These are phyloP conservation scores for Melanotaenia boesemani DNA, from an alignment of 2,797 vertebrate species.

Conservation along the genomic window DNA sequence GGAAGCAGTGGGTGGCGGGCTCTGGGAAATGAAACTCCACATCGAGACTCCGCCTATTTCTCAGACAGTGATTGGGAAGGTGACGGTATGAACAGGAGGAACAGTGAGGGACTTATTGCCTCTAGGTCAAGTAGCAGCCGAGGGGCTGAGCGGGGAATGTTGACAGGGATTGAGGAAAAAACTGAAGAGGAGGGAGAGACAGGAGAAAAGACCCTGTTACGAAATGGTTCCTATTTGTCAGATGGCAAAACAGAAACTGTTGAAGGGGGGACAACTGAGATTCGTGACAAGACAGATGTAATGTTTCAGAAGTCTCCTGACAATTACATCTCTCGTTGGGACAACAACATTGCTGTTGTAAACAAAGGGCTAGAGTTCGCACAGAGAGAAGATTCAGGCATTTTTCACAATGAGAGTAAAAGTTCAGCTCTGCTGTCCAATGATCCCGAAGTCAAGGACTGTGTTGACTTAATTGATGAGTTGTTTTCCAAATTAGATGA, in stretches of 20 bases:
- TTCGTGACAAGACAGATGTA: slow-evolving; percentile 35
- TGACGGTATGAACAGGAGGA: slow-evolving; percentile 79
- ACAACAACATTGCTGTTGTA: slow-evolving; percentile 44
- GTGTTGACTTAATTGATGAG: slow-evolving; percentile 76
- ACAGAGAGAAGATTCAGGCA: slow-evolving; percentile 72
- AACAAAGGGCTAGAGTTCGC: slow-evolving; percentile 57
- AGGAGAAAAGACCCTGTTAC: slow-evolving; percentile 64
- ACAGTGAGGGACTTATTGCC: slow-evolving; percentile 69
- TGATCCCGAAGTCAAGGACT: slow-evolving; percentile 69
- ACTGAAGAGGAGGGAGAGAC: slow-evolving; percentile 80
- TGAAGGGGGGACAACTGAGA: slow-evolving; percentile 31
- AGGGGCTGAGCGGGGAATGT: slow-evolving; percentile 77
- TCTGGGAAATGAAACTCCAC: slow-evolving; percentile 86
- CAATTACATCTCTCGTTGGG: slow-evolving; percentile 46
- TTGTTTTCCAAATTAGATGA: slow-evolving; percentile 80
- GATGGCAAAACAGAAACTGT: slow-evolving; percentile 37
- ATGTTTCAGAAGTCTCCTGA: slow-evolving; percentile 43
- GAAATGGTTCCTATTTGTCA: slow-evolving; percentile 39
- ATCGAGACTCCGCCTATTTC: slow-evolving; percentile 91
- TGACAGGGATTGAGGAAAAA: slow-evolving; percentile 86
- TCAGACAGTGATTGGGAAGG: slow-evolving; percentile 88
- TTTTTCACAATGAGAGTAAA: slow-evolving; percentile 64
- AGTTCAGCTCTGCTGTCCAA: slow-evolving; percentile 48
- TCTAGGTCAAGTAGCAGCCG: slow-evolving; percentile 75
- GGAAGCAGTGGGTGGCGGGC: slow-evolving; percentile 83